Evolutionary conservation across 2,888 invertebrate species (phyloP).

Genomic region (Aphelenchoides bicaudatus): DNA sequence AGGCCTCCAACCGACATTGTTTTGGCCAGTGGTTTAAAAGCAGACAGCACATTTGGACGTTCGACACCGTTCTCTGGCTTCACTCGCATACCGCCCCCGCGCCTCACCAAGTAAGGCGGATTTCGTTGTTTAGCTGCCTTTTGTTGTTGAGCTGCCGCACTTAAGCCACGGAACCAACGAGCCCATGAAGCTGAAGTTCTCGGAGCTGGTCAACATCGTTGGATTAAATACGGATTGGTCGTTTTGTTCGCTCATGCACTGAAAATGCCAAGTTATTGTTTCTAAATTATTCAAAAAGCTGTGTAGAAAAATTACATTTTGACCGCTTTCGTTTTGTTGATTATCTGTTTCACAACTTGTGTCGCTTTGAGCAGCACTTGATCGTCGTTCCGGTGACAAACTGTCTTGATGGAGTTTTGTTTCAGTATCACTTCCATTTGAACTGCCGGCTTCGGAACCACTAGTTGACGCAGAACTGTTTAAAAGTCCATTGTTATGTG

Average conservation of each 20-base stretch:
- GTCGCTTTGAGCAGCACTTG: too few species aligned
- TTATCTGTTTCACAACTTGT: too few species aligned
- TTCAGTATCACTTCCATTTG: background rate
- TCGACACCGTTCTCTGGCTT: constrained; percentile 23
- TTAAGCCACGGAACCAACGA: constrained; percentile 16
- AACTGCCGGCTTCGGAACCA: constrained; percentile 17
- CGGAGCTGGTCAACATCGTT: background rate
- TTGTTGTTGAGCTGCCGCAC: background rate
- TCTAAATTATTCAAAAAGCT: too few species aligned
- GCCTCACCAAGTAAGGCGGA: constrained; percentile 31
- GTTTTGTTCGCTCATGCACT: too few species aligned
- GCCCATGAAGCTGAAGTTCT: constrained; percentile 15
- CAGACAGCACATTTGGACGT: constrained; percentile 11
- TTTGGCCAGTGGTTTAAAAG: constrained; percentile 15
- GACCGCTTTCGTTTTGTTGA: constrained; percentile 2
- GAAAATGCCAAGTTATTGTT: too few species aligned
- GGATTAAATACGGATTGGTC: constrained; percentile 3
- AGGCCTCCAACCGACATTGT: constrained; percentile 17
- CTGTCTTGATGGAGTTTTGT: background rate
- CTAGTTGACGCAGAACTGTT: constrained; percentile 16
- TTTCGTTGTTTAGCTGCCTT: constrained; percentile 25
- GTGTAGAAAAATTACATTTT: too few species aligned
- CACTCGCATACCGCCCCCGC: constrained; percentile 35
- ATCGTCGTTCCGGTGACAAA: constrained; percentile 7
- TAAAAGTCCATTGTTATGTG: too few species aligned